Percentiles rank a stretch among this genome's conserved stretches.
These are phyloP conservation scores for Phalanger gymnotis DNA, from an alignment of 2,797 vertebrate genomes.

Conservation along the genomic window DNA sequence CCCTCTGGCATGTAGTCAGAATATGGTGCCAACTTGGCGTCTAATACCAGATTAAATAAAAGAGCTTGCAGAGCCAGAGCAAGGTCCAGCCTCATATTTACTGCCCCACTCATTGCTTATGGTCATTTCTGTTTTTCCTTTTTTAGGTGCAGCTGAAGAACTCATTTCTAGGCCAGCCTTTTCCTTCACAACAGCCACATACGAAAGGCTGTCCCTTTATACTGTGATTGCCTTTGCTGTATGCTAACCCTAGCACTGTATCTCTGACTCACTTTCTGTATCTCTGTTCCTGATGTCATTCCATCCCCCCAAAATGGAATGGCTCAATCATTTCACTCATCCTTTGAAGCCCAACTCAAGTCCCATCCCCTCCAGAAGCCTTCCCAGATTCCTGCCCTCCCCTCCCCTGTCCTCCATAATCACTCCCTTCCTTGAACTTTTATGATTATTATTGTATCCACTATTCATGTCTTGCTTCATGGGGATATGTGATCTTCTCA, in stretches of 20 bases:
- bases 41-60: neutral
- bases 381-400: neutral
- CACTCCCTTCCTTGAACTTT: neutral
- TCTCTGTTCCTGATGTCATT: neutral
- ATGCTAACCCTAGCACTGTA: neutral
- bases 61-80: neutral
- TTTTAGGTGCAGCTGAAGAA: neutral
- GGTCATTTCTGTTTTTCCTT: neutral
- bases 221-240: neutral
- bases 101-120: neutral
- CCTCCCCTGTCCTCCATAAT: neutral
- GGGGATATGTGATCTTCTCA: neutral
- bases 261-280: neutral
- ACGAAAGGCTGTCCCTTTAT: neutral
- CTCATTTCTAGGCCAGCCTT: neutral
- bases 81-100: neutral
- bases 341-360: neutral
- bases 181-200: neutral
- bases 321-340: neutral
- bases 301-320: neutral
- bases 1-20: neutral
- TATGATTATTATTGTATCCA: neutral
- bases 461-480: neutral
- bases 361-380: neutral
- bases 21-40: neutral